Evolutionary conservation across 2,113 vertebrate genomes (phyloP).

Genomic region (Xenus cinereus): DNA sequence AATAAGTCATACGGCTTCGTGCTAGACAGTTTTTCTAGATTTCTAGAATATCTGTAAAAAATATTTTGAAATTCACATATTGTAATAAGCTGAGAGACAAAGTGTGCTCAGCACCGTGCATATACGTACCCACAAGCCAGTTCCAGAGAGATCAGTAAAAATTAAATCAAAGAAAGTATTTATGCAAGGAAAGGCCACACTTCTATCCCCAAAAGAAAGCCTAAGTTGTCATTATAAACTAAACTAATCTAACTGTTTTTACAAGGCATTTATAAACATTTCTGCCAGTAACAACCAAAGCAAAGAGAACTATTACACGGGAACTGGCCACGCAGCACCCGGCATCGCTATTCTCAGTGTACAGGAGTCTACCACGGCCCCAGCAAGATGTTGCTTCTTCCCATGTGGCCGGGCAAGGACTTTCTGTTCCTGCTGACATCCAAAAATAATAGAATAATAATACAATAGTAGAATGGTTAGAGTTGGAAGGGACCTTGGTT

Average conservation of each 20-base stretch:
- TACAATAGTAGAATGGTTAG: no score
- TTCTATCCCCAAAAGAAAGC: not conserved
- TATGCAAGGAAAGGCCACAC: not conserved
- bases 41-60: not conserved
- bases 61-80: rapidly evolving
- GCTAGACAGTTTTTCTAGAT: not conserved
- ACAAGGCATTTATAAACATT: not conserved
- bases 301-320: not conserved
- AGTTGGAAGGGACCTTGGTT: no score
- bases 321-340: rapidly evolving
- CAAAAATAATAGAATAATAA: not conserved
- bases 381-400: not conserved
- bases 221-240: not conserved
- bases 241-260: not conserved
- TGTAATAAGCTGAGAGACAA: not conserved
- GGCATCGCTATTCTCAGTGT: rapidly evolving
- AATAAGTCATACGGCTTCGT: not conserved
- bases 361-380: not conserved
- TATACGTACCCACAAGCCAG: not conserved
- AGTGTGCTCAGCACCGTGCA: not conserved
- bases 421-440: not conserved
- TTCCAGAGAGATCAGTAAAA: not conserved
- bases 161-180: not conserved
- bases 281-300: not conserved
- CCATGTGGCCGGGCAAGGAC: not conserved